phyloP scores from a whole-genome alignment of 2,113 vertebrate genomes.

The Emydocephalus ijimae region DNA sequence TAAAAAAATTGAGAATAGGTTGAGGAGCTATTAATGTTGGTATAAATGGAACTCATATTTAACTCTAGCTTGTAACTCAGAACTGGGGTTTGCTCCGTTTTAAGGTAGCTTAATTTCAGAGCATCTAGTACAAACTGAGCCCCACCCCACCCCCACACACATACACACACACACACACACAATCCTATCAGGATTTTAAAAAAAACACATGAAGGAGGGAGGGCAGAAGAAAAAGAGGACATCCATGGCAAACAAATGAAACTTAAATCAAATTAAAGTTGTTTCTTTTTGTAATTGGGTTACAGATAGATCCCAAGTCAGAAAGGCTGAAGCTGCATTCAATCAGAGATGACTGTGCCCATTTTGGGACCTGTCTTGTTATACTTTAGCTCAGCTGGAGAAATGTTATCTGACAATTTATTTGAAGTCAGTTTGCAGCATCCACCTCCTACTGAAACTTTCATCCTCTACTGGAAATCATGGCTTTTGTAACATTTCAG shows the following conservation, averaged over 20 bases:
- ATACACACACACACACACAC: neutral
- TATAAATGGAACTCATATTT: neutral
- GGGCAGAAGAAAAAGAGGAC: neutral
- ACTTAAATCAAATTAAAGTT: neutral
- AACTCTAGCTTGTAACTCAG: neutral
- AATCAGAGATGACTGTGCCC: neutral
- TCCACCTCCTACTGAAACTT: constrained; percentile 5
- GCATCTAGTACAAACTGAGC: neutral
- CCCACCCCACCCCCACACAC: neutral
- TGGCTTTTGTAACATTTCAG: constrained; percentile 5
- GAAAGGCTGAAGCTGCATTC: neutral
- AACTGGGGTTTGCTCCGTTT: neutral
- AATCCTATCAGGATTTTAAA: no score
- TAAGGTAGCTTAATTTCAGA: neutral
- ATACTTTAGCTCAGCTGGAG: neutral
- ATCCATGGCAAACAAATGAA: neutral
- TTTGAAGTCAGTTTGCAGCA: constrained; percentile 13
- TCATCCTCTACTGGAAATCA: neutral
- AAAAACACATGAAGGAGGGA: neutral
- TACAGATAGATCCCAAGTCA: neutral
- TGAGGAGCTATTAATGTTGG: neutral
- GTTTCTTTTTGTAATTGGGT: neutral
- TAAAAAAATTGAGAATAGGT: neutral
- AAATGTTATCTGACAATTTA: constrained; percentile 19
- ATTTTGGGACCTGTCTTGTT: constrained; percentile 14